phyloP scores from a whole-genome alignment of 2,888 invertebrate species.

The Elmis aenea region DNA sequence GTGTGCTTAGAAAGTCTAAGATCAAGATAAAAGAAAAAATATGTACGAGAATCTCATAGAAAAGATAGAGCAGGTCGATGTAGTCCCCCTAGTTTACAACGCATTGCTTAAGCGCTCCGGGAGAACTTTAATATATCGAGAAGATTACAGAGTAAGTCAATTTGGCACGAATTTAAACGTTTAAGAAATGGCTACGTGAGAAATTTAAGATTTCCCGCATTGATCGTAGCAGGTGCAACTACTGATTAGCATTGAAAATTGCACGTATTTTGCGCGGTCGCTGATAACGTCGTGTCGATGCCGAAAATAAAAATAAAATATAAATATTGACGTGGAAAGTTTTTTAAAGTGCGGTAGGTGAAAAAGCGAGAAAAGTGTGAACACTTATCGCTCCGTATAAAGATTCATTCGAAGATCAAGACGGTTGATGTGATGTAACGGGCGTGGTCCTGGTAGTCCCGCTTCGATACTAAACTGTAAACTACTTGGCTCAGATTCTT shows the following conservation, averaged over 20 bases:
- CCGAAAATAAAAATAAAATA: too few species aligned
- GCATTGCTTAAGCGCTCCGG: conserved; percentile 16
- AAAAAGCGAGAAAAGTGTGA: conserved; percentile 3
- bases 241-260: conserved; percentile 17
- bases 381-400: conserved; percentile 3
- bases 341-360: too few species aligned
- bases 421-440: conserved; percentile 10
- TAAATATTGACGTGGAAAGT: too few species aligned
- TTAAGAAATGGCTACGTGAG: conserved; percentile 22
- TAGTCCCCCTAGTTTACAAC: conserved; percentile 17
- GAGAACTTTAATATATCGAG: conserved; percentile 22
- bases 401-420: conserved; percentile 9
- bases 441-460: conserved; percentile 10
- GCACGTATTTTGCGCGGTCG: too few species aligned
- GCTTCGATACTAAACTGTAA: conserved; percentile 14
- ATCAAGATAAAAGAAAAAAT: conserved; percentile 9
- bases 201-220: conserved; percentile 12
- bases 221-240: conserved; percentile 16
- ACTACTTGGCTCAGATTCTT: conserved; percentile 16
- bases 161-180: conserved; percentile 23
- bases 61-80: conserved; percentile 14
- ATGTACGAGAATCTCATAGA: conserved; percentile 11
- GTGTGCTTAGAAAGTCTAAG: too few species aligned
- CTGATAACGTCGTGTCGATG: too few species aligned
- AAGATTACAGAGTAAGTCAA: conserved; percentile 26